phyloP scores from a whole-genome alignment of 2,113 vertebrate genomes.

The Rynchops niger region DNA sequence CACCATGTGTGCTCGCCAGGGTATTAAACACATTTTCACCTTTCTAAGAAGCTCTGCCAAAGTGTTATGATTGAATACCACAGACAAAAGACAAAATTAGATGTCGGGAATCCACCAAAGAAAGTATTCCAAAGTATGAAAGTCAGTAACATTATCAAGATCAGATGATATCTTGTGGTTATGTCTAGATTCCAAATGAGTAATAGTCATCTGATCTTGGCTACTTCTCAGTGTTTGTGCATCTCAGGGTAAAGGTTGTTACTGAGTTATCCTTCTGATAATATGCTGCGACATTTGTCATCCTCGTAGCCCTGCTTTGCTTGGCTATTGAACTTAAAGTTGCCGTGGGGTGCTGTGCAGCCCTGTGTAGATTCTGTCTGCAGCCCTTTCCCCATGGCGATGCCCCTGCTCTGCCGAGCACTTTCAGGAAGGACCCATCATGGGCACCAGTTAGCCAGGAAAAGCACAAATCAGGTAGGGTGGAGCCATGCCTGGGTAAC shows the following conservation, averaged over 20 bases:
- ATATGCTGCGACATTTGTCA: fast-evolving
- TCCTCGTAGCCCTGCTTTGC: not conserved
- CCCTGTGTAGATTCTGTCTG: not conserved
- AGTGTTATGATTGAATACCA: not conserved
- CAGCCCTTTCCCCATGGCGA: not conserved
- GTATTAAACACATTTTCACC: not conserved
- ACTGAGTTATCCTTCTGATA: not conserved
- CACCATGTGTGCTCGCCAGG: not conserved
- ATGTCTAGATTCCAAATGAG: not conserved
- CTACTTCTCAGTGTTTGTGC: not conserved
- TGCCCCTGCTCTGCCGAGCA: not conserved
- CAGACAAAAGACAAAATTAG: not conserved
- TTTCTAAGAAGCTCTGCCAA: not conserved
- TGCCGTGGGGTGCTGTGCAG: not conserved
- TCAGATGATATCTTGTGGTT: not conserved
- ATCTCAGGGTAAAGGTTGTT: not conserved
- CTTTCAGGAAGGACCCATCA: not conserved
- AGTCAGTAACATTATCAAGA: not conserved
- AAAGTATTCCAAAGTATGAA: not conserved
- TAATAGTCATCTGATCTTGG: not conserved
- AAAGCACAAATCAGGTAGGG: not conserved
- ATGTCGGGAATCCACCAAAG: not conserved
- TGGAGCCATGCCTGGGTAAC: fast-evolving
- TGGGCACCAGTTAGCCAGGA: not conserved
- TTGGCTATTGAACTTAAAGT: not conserved